Conservation (phyloP, 92 coral and sea anemone genomes). For the Anthopleura xanthogrammica region DNA sequence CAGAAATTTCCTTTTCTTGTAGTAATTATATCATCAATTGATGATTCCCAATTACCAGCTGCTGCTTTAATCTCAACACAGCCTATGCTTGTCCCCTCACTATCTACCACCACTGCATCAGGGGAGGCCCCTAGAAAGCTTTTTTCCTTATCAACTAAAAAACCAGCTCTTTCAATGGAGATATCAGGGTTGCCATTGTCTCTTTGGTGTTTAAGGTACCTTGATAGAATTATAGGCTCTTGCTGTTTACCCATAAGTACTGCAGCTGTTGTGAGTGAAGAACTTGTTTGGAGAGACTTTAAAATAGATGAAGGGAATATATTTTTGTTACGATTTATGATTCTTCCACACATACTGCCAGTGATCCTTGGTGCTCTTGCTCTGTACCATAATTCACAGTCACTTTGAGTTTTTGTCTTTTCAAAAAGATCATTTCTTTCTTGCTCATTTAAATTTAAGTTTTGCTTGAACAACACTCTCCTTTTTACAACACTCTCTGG, state of each 20-base stretch:
- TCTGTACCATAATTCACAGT: constrained; percentile 36
- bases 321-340: neutral
- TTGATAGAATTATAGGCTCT: neutral
- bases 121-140: constrained; percentile 15
- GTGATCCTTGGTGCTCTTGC: constrained; percentile 29
- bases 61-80: constrained; percentile 35
- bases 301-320: constrained; percentile 8
- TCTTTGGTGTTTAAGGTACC: neutral
- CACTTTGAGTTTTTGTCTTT: constrained; percentile 33
- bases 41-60: constrained; percentile 19
- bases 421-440: constrained; percentile 35
- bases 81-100: constrained; percentile 17
- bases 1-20: neutral
- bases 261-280: neutral
- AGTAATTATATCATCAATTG: neutral
- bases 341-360: neutral
- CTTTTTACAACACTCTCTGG: constrained; percentile 3
- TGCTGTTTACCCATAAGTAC: neutral
- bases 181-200: constrained; percentile 8
- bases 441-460: constrained; percentile 31
- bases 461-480: constrained; percentile 8
- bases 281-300: neutral
- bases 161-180: constrained; percentile 8
- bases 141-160: constrained; percentile 24
- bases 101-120: constrained; percentile 19